Evolutionary conservation across 2,113 vertebrate species (phyloP), one percentile per base, ranked within the genome.

Genomic region (Petromus typicus): DNA sequence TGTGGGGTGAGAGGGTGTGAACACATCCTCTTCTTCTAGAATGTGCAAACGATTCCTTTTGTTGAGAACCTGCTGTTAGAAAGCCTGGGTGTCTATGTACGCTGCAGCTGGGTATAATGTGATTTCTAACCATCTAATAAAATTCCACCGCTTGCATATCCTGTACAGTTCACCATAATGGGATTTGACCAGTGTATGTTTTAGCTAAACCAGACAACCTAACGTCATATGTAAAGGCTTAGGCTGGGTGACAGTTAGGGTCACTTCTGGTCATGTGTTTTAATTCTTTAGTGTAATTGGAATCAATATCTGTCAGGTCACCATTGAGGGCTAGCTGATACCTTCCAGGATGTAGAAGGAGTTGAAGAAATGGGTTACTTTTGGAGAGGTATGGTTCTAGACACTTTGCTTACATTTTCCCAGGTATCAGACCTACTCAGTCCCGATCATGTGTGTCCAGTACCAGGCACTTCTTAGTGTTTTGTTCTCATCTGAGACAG

Each of bases 101-200:
- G 63, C 83, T 76, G 13, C 63, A 95, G 83, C 80, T 78, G 54
- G 76, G 90, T 89, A 56, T 96, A 97, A 98, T 97, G 83, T 95
- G 94, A 97, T 98, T 98, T 98, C 94, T 93, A 92, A 92, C 95
- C 64, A 22, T 96, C 86, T 97, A 97, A 97, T 97, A 95, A 66
- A 95, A 97, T 98, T 96, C 95, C 96, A 73, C 59, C 45, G 84
- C 94, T 94, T 71, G 69, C 69, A 63, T 81, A 85, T 95, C 93
- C 95, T 94, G 91, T 97, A 86, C 48, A 79, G 93, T 88, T 96
- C 87, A 71, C 66, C 51, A n/a, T 97, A 96, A 97, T 97, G 86
- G 96, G 93, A 94, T 97, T 91, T 97, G 93, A 95, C 86, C 66
- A 45, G 84, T 78, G 87, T 96, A 48, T 84, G 75, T 63, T 94